These are phyloP conservation scores for Lucilia cuprina DNA, from an alignment of 1,140 invertebrate genomes.

Conservation along the genomic window DNA sequence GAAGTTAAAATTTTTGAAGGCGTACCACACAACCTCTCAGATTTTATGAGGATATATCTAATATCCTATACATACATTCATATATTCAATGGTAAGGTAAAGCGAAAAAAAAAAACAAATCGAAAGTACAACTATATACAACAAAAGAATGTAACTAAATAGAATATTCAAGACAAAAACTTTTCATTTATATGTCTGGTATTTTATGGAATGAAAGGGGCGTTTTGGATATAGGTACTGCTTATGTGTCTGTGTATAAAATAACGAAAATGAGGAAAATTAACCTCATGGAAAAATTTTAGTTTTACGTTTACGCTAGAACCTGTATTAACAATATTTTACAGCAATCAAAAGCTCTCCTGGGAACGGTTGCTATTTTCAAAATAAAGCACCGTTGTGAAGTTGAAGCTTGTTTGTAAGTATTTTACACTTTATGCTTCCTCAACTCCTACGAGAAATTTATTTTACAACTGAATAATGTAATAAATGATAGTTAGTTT, in stretches of 20 bases:
- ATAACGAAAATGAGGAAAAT: background rate
- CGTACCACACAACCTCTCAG: too few relatives aligned
- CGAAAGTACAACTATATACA: background rate
- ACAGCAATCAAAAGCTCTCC: background rate
- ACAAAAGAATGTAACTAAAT: background rate
- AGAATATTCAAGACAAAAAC: background rate
- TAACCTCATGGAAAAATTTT: background rate
- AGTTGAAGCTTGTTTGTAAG: too few relatives aligned
- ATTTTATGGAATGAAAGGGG: background rate
- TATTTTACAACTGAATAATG: too few relatives aligned
- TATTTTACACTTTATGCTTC: too few relatives aligned
- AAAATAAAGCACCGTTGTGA: background rate
- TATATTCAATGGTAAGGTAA: too few relatives aligned
- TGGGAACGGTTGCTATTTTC: background rate
- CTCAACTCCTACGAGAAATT: background rate
- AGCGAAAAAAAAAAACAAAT: too few relatives aligned
- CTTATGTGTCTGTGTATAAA: background rate
- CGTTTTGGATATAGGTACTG: too few relatives aligned
- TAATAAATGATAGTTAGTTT: too few relatives aligned
- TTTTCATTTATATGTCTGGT: background rate
- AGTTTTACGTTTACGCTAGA: background rate
- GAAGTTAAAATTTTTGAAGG: too few relatives aligned
- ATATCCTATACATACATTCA: too few relatives aligned
- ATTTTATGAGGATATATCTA: too few relatives aligned
- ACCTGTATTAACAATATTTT: background rate